Evolutionary conservation across 2,797 vertebrate species (phyloP).

Genomic region (Anas bahamensis): DNA sequence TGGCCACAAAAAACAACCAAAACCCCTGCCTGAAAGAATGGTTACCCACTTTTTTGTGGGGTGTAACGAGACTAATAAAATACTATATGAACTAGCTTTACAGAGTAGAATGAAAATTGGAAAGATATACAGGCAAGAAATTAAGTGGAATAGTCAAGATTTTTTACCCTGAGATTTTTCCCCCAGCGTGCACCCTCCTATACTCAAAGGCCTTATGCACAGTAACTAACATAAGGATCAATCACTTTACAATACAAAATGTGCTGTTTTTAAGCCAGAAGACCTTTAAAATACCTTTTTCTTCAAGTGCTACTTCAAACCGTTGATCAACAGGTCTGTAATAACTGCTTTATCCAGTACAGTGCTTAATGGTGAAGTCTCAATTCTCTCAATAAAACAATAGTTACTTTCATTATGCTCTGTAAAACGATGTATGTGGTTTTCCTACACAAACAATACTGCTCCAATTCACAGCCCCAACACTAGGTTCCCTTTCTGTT

Average conservation of each 20-base stretch:
- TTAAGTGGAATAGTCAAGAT: not conserved
- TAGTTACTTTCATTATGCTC: not conserved
- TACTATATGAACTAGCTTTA: not conserved
- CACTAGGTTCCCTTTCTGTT: not conserved
- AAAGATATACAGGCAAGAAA: not conserved
- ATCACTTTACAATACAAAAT: not conserved
- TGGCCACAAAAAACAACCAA: not conserved
- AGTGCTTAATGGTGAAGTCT: not conserved
- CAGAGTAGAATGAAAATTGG: not conserved
- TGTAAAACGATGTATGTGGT: not conserved
- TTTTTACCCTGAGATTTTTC: not conserved
- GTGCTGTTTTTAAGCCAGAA: not conserved
- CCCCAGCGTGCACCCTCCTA: not conserved
- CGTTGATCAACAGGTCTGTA: not conserved
- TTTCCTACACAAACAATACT: not conserved
- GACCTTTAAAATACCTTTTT: not conserved
- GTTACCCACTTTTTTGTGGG: not conserved
- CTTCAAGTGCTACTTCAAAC: not conserved
- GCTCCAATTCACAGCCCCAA: not conserved
- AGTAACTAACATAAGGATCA: not conserved
- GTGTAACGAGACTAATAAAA: not conserved
- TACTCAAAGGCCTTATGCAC: not conserved
- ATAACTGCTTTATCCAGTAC: accelerated
- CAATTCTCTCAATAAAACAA: not conserved
- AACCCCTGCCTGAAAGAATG: not conserved